Evolutionary conservation across 2,888 invertebrate genomes (phyloP).

Genomic region (Tuberolachnus salignus): DNA sequence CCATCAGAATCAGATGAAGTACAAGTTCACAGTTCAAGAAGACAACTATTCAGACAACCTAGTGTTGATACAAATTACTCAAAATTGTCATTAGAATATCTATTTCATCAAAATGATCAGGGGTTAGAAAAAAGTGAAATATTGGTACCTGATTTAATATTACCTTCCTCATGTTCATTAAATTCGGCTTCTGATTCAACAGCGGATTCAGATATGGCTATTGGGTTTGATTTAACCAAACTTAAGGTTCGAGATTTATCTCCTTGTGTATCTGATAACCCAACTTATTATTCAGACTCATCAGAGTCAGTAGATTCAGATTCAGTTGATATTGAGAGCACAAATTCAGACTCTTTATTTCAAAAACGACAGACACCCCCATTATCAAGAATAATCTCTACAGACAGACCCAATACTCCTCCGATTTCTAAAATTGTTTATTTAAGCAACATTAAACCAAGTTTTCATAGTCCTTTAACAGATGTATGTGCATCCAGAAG

Average conservation of each 20-base stretch:
- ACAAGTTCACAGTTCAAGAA: conserved; percentile 3
- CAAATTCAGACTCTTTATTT: conserved; percentile 36
- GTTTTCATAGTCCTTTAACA: conserved; percentile 43
- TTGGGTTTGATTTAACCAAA: conserved; percentile 38
- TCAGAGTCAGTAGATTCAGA: conserved; percentile 44
- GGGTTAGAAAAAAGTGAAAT: background rate
- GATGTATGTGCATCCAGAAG: conserved; percentile 44
- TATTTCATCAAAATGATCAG: conserved; percentile 21
- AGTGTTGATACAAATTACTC: conserved; percentile 48
- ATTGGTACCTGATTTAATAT: conserved; percentile 22
- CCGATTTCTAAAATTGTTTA: conserved; percentile 51
- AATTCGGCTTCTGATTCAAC: conserved; percentile 54
- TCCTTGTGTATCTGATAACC: conserved; percentile 45
- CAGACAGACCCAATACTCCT: conserved; percentile 29
- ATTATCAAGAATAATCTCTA: conserved; percentile 37
- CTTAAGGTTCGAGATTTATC: conserved; percentile 35
- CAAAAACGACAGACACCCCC: conserved; percentile 26
- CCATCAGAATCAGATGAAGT: conserved; percentile 58
- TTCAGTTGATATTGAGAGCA: conserved; percentile 50
- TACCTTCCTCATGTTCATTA: conserved; percentile 45
- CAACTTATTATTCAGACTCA: conserved; percentile 48
- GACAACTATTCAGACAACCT: conserved; percentile 28
- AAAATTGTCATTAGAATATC: conserved; percentile 52
- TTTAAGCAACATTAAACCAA: conserved; percentile 42
- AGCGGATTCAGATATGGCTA: conserved; percentile 47